These are phyloP conservation scores for Argyresthia goedartella DNA, from an alignment of 2,888 invertebrate species.

Conservation along the genomic window DNA sequence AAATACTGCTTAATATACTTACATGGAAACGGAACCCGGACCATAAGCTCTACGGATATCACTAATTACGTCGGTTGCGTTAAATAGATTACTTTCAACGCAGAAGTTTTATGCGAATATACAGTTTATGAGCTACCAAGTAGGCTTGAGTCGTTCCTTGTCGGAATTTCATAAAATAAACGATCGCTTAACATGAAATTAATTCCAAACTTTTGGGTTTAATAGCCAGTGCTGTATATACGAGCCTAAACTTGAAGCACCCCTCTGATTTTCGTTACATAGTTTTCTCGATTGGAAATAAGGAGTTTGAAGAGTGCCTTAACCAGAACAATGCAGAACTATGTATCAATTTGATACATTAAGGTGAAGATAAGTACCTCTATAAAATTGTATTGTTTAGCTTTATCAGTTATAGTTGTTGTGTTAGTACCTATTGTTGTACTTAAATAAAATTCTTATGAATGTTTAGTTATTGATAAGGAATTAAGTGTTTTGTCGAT, in stretches of 20 bases:
- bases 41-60: slow-evolving; percentile 7
- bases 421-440: too few relatives aligned
- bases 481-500: too few relatives aligned
- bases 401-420: too few relatives aligned
- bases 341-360: too few relatives aligned
- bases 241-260: neutral
- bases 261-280: neutral
- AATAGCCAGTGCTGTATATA: neutral
- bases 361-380: too few relatives aligned
- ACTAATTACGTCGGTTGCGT: slow-evolving; percentile 12
- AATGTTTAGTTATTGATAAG: too few relatives aligned
- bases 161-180: slow-evolving; percentile 5
- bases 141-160: slow-evolving; percentile 1
- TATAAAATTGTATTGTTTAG: too few relatives aligned
- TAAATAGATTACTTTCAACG: slow-evolving; percentile 20
- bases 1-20: too few relatives aligned
- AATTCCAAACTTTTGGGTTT: slow-evolving; percentile 4
- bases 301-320: neutral
- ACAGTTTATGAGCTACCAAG: slow-evolving; percentile 10
- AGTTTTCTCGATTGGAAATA: neutral
- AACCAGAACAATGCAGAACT: too few relatives aligned
- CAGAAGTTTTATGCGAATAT: slow-evolving; percentile 12
- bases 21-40: neutral
- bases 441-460: too few relatives aligned
- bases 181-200: slow-evolving; percentile 5